Evolutionary conservation across 23 tunicate genomes (phyloP), one percentile per base, ranked within the genome.

Genomic region (Trididemnum clinides): DNA sequence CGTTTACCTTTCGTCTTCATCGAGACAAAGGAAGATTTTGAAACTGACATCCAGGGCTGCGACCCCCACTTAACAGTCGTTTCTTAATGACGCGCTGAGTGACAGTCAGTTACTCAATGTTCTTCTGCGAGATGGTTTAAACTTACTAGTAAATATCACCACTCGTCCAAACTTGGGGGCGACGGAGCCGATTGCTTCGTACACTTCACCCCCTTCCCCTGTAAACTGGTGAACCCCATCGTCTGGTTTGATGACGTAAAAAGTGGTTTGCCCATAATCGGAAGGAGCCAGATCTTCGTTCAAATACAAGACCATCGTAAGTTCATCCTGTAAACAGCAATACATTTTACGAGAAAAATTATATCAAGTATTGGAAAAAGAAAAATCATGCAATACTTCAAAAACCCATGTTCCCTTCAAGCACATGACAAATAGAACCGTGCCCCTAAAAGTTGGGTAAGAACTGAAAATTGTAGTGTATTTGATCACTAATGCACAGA

Each of bases 141-240:
- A 59, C 82, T 82, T 69, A 93, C 98, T 94, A 81, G 84, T 73
- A 59, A 94, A 94, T 0, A 85, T 80, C 29, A 79, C 98, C 33
- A 94, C 59, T 25, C 98, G 87, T 73, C 98, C 98, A 71, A 80
- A 94, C 57, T 89, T 94, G 1, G 98, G 98, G 31, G 90, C 57
- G 1, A 89, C 90, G 23, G 95, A 78, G 0, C 88, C 98, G 63
- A 94, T 85, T 2, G 88, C 78, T 37, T 94, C 94, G 64, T 80
- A 89, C 5, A 77, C 72, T 26, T 89, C 90, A 7, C 94, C 98
- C 12, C 98, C 94, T 32, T 75, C 74, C 1, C 88, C 88, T 1
- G 75, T 84, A 31, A 82, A 92, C 39, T 50, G 51, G 39, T 87
- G 89, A 12, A 88, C 83, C 28, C 87, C 89, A 39, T 84, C 97